Evolutionary conservation across 2,113 vertebrate species (phyloP), one percentile per base, ranked within the genome.

Genomic region (Anoura caudifer): DNA sequence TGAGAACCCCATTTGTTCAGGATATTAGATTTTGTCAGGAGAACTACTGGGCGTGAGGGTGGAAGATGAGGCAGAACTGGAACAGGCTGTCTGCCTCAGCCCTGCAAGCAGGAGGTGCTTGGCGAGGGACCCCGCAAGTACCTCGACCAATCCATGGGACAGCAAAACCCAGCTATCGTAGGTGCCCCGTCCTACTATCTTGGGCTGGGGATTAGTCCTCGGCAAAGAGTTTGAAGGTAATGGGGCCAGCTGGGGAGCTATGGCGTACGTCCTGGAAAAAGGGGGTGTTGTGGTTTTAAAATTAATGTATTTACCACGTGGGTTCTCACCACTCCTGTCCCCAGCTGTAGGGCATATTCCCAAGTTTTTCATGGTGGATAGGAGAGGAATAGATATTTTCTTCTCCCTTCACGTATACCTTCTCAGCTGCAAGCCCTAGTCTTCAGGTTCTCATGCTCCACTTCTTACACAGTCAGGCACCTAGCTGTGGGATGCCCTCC

Each of bases 141-240:
- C 41, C 12, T 45, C 0, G 0, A 2, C 16, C n/a, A 31, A 20
- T 33, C 45, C 33, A 2, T 5, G 1, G 41, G n/a, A 38, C 43
- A 61, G 43, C 10, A 24, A 38, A 56, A 52, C 38, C 24, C 41
- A 13, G 2, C 22, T 9, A 3, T 73, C 52, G 16, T 61, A 7
- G 24, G 67, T 13, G 22, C 45, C 20, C 83, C 28, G 11, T 65
- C 47, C 20, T 26, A 36, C 43, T 81, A 1, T 15, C 50, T 38
- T 33, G 1, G 24, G 24, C 38, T 52, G 36, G 56, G 77, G 11
- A 45, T 75, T 50, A 17, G 33, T 15, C 5, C 77, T 36, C 24
- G 7, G 10, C 36, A 47, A 19, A n/a, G 16, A 22, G 36, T 75
- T 47, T 17, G 17, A 63, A 36, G 67, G 17, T 69, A 33, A 84